Conservation (phyloP, 92 coral and sea anemone species). For the Porites rus region DNA sequence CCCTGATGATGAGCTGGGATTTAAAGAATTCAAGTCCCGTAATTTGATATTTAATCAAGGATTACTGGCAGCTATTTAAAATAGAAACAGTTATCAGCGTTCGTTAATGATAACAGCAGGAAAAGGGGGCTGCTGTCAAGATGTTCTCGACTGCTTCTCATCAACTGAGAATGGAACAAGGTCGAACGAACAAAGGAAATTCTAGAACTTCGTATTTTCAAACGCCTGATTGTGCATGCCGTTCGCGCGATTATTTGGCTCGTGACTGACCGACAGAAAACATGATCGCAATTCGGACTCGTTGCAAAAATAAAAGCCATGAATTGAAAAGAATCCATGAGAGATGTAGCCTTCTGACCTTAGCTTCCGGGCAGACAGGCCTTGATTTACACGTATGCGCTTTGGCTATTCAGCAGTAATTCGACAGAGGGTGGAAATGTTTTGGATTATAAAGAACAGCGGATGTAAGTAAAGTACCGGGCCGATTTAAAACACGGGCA, state of each 20-base stretch:
- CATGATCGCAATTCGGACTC: conserved; percentile 23
- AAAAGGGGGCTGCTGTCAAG: neutral
- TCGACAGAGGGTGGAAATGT: conserved; percentile 15
- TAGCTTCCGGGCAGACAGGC: conserved; percentile 21
- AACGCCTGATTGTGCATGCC: conserved; percentile 10
- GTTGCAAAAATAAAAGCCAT: neutral
- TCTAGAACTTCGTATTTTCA: neutral
- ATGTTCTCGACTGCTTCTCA: neutral
- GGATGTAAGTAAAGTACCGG: neutral
- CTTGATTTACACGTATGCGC: neutral
- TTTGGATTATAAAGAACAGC: conserved; percentile 8
- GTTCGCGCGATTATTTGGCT: conserved; percentile 18
- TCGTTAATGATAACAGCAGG: conserved; percentile 9
- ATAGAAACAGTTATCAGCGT: conserved; percentile 26
- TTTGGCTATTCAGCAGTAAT: neutral
- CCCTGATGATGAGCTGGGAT: conserved; percentile 23
- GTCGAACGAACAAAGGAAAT: neutral
- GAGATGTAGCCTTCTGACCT: conserved; percentile 34
- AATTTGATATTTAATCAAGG: conserved; percentile 30
- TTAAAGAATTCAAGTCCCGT: conserved; percentile 29
- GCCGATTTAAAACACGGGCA: neutral
- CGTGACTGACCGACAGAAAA: conserved; percentile 21
- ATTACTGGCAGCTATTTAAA: conserved; percentile 23
- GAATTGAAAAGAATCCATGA: conserved; percentile 15
- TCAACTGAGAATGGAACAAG: neutral